phyloP scores from a whole-genome alignment of 2,113 vertebrate genomes.

The Esox niger region DNA sequence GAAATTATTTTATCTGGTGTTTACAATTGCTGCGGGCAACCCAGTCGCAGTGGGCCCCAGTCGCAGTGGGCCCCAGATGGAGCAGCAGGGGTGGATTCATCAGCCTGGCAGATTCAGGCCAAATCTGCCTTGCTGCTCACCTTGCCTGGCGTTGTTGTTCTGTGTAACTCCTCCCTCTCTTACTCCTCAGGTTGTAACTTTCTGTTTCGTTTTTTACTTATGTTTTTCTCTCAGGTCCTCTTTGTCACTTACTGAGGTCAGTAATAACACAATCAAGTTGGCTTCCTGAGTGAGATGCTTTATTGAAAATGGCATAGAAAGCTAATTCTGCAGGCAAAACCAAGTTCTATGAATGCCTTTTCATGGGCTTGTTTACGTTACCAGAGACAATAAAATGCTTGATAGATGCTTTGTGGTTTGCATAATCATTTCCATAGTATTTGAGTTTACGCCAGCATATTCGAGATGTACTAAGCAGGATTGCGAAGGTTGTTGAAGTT shows the following conservation, averaged over 20 bases:
- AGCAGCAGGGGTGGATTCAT: neutral
- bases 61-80: neutral
- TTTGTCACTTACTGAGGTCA: neutral
- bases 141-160: slow-evolving; percentile 11
- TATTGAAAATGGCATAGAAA: no score
- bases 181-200: neutral
- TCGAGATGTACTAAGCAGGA: no score
- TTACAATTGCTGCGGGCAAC: neutral
- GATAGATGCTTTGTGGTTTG: no score
- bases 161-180: neutral
- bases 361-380: no score
- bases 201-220: neutral
- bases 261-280: no score
- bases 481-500: neutral
- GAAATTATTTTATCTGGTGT: neutral
- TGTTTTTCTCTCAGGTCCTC: neutral
- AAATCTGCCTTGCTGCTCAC: slow-evolving; percentile 21
- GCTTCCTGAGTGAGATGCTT: no score
- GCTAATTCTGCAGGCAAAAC: no score
- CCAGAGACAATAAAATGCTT: no score
- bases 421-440: no score
- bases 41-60: neutral
- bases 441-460: no score
- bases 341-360: no score
- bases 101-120: slow-evolving; percentile 27